phyloP scores from a whole-genome alignment of 1,140 invertebrate genomes.

The Triops cancriformis region DNA sequence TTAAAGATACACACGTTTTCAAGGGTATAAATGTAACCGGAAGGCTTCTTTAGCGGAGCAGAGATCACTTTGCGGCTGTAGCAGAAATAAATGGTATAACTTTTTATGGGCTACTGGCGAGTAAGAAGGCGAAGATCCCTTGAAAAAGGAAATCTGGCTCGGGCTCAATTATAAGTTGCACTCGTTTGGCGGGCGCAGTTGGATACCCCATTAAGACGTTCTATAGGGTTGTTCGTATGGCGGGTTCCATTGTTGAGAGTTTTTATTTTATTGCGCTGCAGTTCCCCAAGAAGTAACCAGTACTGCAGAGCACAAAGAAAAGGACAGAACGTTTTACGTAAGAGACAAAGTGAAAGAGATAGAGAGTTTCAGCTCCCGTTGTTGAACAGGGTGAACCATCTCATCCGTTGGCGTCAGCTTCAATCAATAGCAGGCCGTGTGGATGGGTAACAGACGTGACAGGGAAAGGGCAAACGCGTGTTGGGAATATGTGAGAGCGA shows the following conservation, averaged over 20 bases:
- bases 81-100: not conserved
- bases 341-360: conserved; percentile 10
- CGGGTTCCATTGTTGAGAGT: not conserved
- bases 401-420: conserved; percentile 12
- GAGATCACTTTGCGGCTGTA: not conserved
- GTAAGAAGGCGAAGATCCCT: not conserved
- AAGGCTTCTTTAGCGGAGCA: no score
- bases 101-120: not conserved
- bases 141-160: not conserved
- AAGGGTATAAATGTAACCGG: no score
- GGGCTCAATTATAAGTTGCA: not conserved
- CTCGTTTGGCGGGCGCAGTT: not conserved
- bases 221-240: not conserved
- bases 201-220: not conserved
- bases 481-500: conserved; percentile 5
- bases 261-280: conserved; percentile 4
- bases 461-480: conserved; percentile 8
- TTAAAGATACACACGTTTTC: no score
- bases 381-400: not conserved
- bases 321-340: not conserved
- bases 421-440: conserved; percentile 12
- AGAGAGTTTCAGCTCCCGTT: not conserved
- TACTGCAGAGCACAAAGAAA: not conserved
- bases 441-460: conserved; percentile 8
- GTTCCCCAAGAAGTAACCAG: not conserved